A percentile compares a stretch with the other conserved stretches of the same genome.
phyloP scores from a whole-genome alignment of 2,888 invertebrate species.

The Apamea epomidion region DNA sequence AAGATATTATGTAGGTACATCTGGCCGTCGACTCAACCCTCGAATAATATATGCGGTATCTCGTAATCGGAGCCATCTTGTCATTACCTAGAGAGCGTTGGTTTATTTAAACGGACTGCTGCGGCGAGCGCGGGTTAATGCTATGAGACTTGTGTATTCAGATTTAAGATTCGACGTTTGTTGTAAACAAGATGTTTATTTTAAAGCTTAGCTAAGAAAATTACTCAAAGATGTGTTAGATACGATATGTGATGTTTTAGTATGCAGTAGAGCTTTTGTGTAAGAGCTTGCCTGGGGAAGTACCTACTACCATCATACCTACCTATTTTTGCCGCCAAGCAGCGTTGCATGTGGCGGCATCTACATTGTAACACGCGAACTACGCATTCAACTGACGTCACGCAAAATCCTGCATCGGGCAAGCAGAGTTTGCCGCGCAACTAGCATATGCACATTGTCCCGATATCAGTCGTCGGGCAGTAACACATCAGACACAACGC shows the following conservation, averaged over 20 bases:
- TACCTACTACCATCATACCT: background rate
- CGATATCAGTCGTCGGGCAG: background rate
- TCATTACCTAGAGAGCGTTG: conserved; percentile 54
- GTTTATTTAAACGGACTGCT: conserved; percentile 47
- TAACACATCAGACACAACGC: background rate
- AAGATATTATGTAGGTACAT: conserved; percentile 39
- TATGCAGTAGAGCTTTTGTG: background rate
- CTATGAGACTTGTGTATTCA: conserved; percentile 39
- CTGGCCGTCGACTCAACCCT: conserved; percentile 33
- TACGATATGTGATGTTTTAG: background rate
- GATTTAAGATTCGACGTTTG: conserved; percentile 24
- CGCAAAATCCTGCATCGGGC: background rate
- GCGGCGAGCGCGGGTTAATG: conserved; percentile 25
- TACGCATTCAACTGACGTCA: background rate
- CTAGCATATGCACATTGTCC: background rate
- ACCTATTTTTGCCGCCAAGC: background rate
- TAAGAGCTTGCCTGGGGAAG: background rate
- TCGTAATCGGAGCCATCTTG: conserved; percentile 53
- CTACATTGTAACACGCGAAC: background rate
- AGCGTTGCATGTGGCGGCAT: background rate
- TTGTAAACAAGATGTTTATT: conserved; percentile 22
- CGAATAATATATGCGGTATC: conserved; percentile 49
- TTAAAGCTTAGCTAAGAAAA: background rate
- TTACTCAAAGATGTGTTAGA: background rate
- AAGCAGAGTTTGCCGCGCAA: background rate